Base-by-base conservation (phyloP, 2,797 vertebrate genomes). In the Pelodytes ibericus region DNA sequence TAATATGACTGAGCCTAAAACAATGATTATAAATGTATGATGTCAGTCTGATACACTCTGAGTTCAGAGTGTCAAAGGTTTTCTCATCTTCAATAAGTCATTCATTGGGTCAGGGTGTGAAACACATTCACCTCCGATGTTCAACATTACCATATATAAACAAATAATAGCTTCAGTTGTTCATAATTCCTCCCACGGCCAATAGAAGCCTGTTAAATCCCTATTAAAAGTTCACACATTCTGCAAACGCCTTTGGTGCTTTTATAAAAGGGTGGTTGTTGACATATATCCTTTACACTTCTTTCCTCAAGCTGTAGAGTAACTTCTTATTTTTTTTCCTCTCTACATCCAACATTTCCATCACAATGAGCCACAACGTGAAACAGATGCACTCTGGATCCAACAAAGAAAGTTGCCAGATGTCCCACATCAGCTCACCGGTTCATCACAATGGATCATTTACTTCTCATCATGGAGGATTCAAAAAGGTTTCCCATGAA, bases 191-290 rank as follows among this genome's bases (percentile, higher is more conserved):
- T 68, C 62, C 31, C 60, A 56, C 25, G 11, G 22, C 31, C 51
- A 47, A 49, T 22, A 8, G n/a, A 36, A 39, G 60, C 44, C 47
- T 53, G 44, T 73, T 61, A 71, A n/a, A 53, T 30, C 10, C 30
- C 30, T 25, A 71, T 60, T 57, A 71, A n/a, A 44, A 53, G 31
- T 24, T 25, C 39, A 62, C 25, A n/a, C 29, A 51, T 33, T 72
- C 61, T 53, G 44, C 44, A 51, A 1, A 74, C 61, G 33, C 53
- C 51, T 73, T 9, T 56, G 18, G 26, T 22, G 31, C 62, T 66
- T 58, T 65, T 74, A 74, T 65, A 74, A 74, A 74, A 65, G 72
- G 41, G 24, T 18, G 20, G 26, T 33, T 31, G 26, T 11, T n/a
- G 51, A 1, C 51, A 65, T 53, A 41, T n/a, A 66, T 41, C 36